Conservation (phyloP, 2,113 vertebrate species). For the Forbesichthys agassizii region DNA sequence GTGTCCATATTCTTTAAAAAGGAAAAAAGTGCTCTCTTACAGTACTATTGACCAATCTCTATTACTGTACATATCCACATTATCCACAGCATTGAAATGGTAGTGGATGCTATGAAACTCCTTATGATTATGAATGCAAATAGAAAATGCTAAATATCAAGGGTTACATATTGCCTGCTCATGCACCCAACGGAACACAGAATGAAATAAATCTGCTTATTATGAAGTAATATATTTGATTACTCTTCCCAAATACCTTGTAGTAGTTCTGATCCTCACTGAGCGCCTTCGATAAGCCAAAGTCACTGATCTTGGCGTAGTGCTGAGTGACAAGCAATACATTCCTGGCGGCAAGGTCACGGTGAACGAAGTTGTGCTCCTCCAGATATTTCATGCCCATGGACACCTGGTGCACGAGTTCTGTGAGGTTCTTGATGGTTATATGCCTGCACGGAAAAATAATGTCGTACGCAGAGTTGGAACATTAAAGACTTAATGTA, state of each 20-base stretch:
- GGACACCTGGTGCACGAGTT: constrained; percentile 94
- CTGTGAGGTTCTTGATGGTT: constrained; percentile 88
- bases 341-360: constrained; percentile 95
- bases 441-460: constrained; percentile 76
- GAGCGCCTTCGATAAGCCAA: constrained; percentile 96
- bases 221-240: neutral
- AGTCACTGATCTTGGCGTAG: constrained; percentile 99
- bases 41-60: too few species aligned
- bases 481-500: neutral
- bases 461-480: neutral
- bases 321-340: constrained; percentile 95
- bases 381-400: constrained; percentile 99
- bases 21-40: too few species aligned
- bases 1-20: too few species aligned
- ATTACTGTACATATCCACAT: too few species aligned
- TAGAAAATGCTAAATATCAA: too few species aligned
- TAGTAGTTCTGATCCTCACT: constrained; percentile 77
- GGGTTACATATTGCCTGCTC: too few species aligned
- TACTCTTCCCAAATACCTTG: constrained; percentile 43
- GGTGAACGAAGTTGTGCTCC: constrained; percentile 93
- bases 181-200: too few species aligned
- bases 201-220: too few species aligned
- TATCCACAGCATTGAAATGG: too few species aligned
- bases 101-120: too few species aligned
- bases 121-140: too few species aligned